Evolutionary conservation across 2,797 vertebrate species (phyloP).

Genomic region (Poeciliopsis gracilis): DNA sequence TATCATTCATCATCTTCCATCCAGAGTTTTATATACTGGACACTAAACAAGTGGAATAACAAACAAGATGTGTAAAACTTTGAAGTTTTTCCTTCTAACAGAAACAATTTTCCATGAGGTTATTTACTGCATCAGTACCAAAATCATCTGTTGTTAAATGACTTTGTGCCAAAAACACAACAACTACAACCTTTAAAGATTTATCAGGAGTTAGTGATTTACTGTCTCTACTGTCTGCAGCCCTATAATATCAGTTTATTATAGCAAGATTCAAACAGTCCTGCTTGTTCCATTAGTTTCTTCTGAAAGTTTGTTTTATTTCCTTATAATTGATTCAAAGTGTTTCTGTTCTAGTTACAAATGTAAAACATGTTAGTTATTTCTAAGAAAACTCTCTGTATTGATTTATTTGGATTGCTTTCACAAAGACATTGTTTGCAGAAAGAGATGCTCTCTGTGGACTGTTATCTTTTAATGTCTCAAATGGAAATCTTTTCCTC

Average conservation of each 20-base stretch:
- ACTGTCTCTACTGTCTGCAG: background rate
- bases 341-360: background rate
- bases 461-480: conserved; percentile 2
- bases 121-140: background rate
- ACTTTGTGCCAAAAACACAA: background rate
- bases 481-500: background rate
- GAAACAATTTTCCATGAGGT: background rate
- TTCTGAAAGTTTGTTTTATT: background rate
- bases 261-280: background rate
- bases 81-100: background rate
- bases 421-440: conserved; percentile 1
- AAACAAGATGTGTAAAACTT: background rate
- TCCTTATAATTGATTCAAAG: background rate
- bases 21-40: background rate
- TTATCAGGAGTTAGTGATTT: background rate
- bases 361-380: background rate
- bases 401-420: conserved; percentile 7
- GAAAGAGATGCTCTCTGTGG: background rate
- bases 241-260: background rate
- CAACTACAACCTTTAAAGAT: background rate
- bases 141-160: background rate
- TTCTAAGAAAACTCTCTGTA: background rate
- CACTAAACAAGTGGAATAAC: background rate
- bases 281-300: background rate
- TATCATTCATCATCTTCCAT: background rate